These are phyloP conservation scores for Eulithis prunata DNA, from an alignment of 2,888 invertebrate species.

Conservation along the genomic window DNA sequence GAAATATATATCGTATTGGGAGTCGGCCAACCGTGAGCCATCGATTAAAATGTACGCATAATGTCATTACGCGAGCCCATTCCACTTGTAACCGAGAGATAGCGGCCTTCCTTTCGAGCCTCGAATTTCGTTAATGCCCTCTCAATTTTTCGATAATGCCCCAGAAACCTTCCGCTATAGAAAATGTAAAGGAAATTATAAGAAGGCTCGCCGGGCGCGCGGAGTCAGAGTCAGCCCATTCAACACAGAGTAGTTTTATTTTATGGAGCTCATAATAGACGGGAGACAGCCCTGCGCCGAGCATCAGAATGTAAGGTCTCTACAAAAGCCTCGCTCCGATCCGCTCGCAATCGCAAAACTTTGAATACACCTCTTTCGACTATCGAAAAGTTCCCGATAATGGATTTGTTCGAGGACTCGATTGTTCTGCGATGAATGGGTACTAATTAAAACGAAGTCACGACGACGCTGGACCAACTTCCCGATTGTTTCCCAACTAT, in stretches of 20 bases:
- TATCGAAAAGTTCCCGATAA: constrained; percentile 83
- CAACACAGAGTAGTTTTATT: constrained; percentile 49
- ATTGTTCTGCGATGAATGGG: constrained; percentile 84
- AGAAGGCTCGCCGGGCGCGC: constrained; percentile 38
- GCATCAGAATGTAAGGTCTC: constrained; percentile 57
- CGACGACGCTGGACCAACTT: constrained; percentile 78
- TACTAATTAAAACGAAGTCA: constrained; percentile 85
- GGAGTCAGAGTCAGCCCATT: constrained; percentile 38
- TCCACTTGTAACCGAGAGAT: constrained; percentile 58
- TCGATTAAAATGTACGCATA: constrained; percentile 74
- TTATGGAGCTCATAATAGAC: constrained; percentile 49
- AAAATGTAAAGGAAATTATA: constrained; percentile 59
- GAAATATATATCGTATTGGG: constrained; percentile 56
- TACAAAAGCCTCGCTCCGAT: constrained; percentile 62
- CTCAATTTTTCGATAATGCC: constrained; percentile 60
- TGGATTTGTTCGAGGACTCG: constrained; percentile 81
- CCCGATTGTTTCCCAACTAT: constrained; percentile 79
- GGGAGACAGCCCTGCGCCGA: constrained; percentile 51
- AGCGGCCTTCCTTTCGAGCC: constrained; percentile 54
- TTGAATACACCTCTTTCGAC: constrained; percentile 81
- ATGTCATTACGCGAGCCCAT: constrained; percentile 66
- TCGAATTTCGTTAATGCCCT: constrained; percentile 61
- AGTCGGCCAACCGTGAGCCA: constrained; percentile 65
- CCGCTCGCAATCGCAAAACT: constrained; percentile 72
- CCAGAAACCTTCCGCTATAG: constrained; percentile 53